These are phyloP conservation scores for Anas georgica DNA, from an alignment of 2,797 vertebrate species.

Conservation along the genomic window DNA sequence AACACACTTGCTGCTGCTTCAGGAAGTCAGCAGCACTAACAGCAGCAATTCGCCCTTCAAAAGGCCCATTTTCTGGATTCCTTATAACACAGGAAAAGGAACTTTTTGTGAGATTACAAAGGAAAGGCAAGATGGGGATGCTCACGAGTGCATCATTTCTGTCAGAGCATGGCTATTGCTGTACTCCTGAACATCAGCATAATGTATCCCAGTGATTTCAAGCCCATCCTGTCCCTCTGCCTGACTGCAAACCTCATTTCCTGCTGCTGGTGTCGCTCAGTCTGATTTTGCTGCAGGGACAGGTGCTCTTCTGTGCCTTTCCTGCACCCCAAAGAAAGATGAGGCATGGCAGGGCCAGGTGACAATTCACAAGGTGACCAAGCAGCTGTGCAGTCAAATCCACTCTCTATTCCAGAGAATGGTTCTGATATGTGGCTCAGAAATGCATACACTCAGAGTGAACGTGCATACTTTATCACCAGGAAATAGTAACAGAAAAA, in stretches of 20 bases:
- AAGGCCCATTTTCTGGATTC: background rate
- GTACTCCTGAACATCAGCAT: background rate
- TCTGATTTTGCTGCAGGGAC: background rate
- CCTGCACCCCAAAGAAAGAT: background rate
- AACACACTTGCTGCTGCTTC: background rate
- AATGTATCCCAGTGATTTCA: background rate
- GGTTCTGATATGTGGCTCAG: too few relatives aligned
- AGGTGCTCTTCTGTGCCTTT: background rate
- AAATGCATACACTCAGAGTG: background rate
- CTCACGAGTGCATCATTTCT: background rate
- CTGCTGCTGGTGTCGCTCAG: too few relatives aligned
- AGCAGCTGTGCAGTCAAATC: rapidly evolving
- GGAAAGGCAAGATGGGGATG: background rate
- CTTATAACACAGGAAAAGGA: background rate
- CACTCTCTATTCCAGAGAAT: background rate
- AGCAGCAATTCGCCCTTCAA: background rate
- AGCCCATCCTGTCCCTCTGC: background rate
- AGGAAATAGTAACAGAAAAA: background rate
- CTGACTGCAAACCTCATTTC: background rate
- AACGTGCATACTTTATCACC: background rate
- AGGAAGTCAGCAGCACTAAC: background rate
- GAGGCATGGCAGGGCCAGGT: background rate
- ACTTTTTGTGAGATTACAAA: background rate
- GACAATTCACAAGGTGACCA: background rate
- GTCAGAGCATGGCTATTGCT: too few relatives aligned